Base-by-base conservation (phyloP, 2,888 invertebrate genomes). In the Calephelis perditalis region DNA sequence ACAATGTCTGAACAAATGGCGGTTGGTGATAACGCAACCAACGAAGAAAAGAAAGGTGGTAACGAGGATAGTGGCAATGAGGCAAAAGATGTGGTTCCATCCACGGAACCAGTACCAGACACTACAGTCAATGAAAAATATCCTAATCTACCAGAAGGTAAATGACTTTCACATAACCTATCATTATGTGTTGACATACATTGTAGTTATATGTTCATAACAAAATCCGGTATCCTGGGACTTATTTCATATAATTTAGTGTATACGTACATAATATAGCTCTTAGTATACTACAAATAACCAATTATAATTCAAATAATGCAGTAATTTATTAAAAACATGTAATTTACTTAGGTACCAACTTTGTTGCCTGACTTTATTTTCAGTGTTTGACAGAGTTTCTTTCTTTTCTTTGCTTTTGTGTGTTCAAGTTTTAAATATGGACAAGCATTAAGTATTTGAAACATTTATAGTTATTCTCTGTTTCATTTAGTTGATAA, bases 1-100 rank as follows among this genome's bases (percentile, higher is more conserved):
- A 87, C 86, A 84, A 89, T 89, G 89, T 89, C 89, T 67, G 87
- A 87, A 68, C 86, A 88, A 87, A 88, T 89, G 86, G 88, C 87
- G 82, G 79, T 86, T 77, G 78, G 81, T 79, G 88, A 86, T 84
- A 88, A 82, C 77, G 79, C 79, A 68, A 76, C 77, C 64, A 76
- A 73, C 59, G 84, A 84, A 66, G 84, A 84, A 73, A 73, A 74
- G 72, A 78, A 74, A 71, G 70, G 77, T 64, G 77, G 71, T 63
- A 76, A 71, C 62, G 81, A 77, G 61, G 81, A 82, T 15, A 60
- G 56, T 56, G 58, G 59, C 66, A 73, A 74, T 61, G 71, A 74
- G 62, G 65, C 70, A 61, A 72, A 78, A 65, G 70, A 74, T 60
- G 72, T 73, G 57, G 72, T 67, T 61, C 78, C 73, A 55, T 66